Conservation (phyloP, 2,797 vertebrate genomes). For the Enteromius trimaculatus region DNA sequence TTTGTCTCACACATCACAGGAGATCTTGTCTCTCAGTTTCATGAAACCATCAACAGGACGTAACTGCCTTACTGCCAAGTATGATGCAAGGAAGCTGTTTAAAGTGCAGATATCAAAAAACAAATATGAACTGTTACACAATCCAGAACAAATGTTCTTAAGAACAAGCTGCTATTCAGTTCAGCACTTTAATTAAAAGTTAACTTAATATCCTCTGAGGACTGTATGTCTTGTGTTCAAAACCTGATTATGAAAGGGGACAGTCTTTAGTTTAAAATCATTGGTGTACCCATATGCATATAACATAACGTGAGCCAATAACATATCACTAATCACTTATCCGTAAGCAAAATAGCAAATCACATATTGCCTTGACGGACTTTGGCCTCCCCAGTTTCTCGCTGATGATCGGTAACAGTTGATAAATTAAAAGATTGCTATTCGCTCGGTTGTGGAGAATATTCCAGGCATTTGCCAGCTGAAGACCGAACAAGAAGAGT, state of each 20-base stretch:
- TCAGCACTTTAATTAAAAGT: conserved; percentile 15
- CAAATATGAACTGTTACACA: conserved; percentile 40
- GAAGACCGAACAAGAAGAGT: too few species aligned
- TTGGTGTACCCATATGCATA: too few species aligned
- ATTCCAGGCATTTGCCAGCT: too few species aligned
- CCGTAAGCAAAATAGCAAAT: too few species aligned
- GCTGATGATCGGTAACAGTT: too few species aligned
- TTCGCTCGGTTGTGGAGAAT: too few species aligned
- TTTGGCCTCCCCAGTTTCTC: too few species aligned
- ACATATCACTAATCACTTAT: too few species aligned
- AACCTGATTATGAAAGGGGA: not conserved
- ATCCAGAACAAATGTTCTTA: conserved; percentile 16
- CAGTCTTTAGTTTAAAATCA: too few species aligned
- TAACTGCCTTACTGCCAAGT: conserved; percentile 1
- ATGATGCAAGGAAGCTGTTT: not conserved
- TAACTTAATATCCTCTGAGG: not conserved
- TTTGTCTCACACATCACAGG: conserved; percentile 49
- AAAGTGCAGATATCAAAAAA: conserved; percentile 43
- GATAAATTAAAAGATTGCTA: too few species aligned
- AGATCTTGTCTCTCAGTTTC: conserved; percentile 3
- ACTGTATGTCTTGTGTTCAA: not conserved
- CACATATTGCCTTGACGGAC: too few species aligned
- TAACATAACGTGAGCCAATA: too few species aligned
- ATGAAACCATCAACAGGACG: conserved; percentile 51
- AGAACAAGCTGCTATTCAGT: conserved; percentile 6